These are phyloP conservation scores for Hypotaenidia okinawae DNA, from an alignment of 2,797 vertebrate species.

Conservation along the genomic window DNA sequence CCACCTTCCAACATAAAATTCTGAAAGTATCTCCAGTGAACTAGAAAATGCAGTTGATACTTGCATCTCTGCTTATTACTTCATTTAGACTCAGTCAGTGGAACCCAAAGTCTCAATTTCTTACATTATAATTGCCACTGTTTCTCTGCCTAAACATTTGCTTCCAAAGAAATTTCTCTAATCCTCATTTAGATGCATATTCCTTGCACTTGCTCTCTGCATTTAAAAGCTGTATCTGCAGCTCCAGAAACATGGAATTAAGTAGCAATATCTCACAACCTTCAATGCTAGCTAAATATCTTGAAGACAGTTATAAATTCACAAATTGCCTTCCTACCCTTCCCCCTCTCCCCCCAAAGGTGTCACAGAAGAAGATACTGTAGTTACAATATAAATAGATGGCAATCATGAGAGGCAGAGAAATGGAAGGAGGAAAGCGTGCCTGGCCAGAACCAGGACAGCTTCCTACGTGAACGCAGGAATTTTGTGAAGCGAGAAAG, in stretches of 20 bases:
- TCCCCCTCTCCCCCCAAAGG: background rate
- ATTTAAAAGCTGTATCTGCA: background rate
- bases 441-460: background rate
- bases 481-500: background rate
- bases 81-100: background rate
- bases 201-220: background rate
- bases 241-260: background rate
- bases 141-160: background rate
- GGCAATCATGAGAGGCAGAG: background rate
- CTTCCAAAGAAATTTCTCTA: background rate
- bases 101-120: background rate
- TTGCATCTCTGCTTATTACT: background rate
- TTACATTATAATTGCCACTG: background rate
- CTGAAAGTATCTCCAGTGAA: conserved; percentile 3
- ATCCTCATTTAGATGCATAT: background rate
- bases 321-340: background rate
- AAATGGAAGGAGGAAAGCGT: background rate
- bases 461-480: background rate
- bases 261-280: background rate
- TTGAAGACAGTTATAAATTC: background rate
- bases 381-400: background rate
- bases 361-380: background rate
- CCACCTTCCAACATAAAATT: conserved; percentile 11
- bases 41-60: conserved; percentile 22
- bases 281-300: background rate